These are phyloP conservation scores for Lochmaea capreae DNA, from an alignment of 2,888 invertebrate species.

Conservation along the genomic window DNA sequence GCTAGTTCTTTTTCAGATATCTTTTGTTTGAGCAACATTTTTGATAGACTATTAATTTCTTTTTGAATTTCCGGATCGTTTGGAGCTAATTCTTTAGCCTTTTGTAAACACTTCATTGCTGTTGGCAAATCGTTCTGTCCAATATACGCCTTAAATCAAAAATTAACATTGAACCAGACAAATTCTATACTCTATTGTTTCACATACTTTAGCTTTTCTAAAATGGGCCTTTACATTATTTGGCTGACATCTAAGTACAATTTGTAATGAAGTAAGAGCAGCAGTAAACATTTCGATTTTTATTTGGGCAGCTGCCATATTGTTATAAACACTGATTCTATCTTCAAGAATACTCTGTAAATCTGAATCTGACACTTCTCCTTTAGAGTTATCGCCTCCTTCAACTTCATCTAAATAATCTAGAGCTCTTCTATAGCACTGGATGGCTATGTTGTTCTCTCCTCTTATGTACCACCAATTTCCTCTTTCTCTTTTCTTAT, in stretches of 20 bases:
- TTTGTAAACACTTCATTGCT: conserved; percentile 75
- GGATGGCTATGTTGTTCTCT: conserved; percentile 84
- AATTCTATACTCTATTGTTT: background rate
- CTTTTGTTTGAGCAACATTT: conserved; percentile 60
- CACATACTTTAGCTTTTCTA: conserved; percentile 79
- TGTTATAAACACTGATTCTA: conserved; percentile 87
- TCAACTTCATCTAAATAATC: conserved; percentile 83
- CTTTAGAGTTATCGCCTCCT: conserved; percentile 65
- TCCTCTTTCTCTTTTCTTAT: conserved; percentile 84
- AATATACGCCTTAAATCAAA: conserved; percentile 70
- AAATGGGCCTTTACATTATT: conserved; percentile 91
- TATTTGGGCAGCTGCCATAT: conserved; percentile 92
- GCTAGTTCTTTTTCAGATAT: conserved; percentile 69
- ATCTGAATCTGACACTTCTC: conserved; percentile 69
- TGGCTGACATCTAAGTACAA: conserved; percentile 86
- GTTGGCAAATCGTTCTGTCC: conserved; percentile 77
- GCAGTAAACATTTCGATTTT: conserved; percentile 88
- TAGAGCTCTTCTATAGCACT: conserved; percentile 86
- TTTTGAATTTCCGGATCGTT: conserved; percentile 69
- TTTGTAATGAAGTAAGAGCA: conserved; percentile 84
- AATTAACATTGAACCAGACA: background rate
- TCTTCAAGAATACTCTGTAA: conserved; percentile 80
- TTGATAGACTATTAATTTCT: conserved; percentile 63
- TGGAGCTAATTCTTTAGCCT: conserved; percentile 75
- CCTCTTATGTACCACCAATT: conserved; percentile 91